Evolutionary conservation across 1,140 invertebrate species (phyloP).

Genomic region (Euwallacea similis): DNA sequence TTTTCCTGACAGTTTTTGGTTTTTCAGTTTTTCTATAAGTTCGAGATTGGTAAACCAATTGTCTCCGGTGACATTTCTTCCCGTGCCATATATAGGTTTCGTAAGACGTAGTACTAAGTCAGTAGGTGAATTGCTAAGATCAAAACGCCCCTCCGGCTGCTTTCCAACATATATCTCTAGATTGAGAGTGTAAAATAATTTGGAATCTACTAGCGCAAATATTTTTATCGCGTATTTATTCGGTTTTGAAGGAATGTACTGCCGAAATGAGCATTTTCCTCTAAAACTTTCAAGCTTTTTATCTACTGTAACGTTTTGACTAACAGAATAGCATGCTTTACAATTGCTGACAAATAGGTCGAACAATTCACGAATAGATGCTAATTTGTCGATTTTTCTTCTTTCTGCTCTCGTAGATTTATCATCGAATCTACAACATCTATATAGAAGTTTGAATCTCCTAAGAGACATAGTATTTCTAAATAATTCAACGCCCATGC

Average conservation of each 20-base stretch:
- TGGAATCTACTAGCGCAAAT: background rate
- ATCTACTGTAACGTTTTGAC: constrained; percentile 30
- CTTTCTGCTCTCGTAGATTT: constrained; percentile 48
- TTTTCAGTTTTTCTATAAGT: constrained; percentile 4
- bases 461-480: constrained; percentile 26
- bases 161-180: constrained; percentile 13
- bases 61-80: constrained; percentile 35
- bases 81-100: constrained; percentile 2
- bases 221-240: constrained; percentile 13
- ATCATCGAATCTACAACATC: constrained; percentile 57
- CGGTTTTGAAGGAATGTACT: no score
- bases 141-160: constrained; percentile 6
- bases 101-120: background rate
- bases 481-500: constrained; percentile 54
- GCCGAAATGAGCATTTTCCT: constrained; percentile 4
- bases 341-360: constrained; percentile 31
- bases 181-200: constrained; percentile 10
- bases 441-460: constrained; percentile 56
- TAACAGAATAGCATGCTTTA: constrained; percentile 32
- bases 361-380: no score
- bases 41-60: constrained; percentile 50
- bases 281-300: constrained; percentile 17
- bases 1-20: constrained; percentile 30
- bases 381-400: constrained; percentile 4
- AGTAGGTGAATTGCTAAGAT: background rate